phyloP scores from a whole-genome alignment of 2,113 vertebrate species.

The Brachirus orientalis region DNA sequence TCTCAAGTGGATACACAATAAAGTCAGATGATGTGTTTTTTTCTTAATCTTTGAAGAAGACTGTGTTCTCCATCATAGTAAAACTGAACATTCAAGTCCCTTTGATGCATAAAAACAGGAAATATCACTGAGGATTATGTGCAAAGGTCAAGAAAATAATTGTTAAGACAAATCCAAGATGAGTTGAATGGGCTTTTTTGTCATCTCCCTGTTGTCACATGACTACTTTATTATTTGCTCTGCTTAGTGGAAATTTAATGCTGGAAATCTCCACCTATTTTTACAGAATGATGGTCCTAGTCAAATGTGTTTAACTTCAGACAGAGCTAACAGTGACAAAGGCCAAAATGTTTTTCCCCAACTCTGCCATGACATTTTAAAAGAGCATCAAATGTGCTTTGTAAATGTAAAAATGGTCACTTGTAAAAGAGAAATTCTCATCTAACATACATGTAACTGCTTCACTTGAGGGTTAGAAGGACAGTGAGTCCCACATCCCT shows the following conservation, averaged over 20 bases:
- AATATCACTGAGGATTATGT: slow-evolving; percentile 15
- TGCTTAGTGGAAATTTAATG: slow-evolving; percentile 39
- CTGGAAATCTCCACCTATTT: neutral
- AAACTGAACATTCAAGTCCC: slow-evolving; percentile 39
- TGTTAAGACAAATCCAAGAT: slow-evolving; percentile 4
- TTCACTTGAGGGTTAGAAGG: neutral
- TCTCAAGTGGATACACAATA: too few species aligned
- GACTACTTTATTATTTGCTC: slow-evolving; percentile 56
- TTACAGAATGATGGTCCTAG: neutral
- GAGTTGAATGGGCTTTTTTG: slow-evolving; percentile 28
- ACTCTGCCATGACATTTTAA: neutral
- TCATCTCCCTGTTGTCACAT: too few species aligned
- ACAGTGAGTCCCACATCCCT: neutral
- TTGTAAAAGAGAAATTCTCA: neutral
- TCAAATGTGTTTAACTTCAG: neutral
- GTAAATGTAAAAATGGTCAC: neutral
- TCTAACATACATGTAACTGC: neutral
- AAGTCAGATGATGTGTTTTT: slow-evolving; percentile 40
- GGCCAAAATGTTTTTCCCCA: neutral
- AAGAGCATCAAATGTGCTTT: neutral
- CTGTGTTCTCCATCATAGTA: slow-evolving; percentile 28
- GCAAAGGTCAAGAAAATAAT: slow-evolving; percentile 40
- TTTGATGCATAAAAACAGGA: slow-evolving; percentile 43
- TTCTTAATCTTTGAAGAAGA: slow-evolving; percentile 50
- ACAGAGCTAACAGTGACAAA: too few species aligned